Evolutionary conservation across 1,140 invertebrate genomes (phyloP).

Genomic region (Trichonephila inaurata): DNA sequence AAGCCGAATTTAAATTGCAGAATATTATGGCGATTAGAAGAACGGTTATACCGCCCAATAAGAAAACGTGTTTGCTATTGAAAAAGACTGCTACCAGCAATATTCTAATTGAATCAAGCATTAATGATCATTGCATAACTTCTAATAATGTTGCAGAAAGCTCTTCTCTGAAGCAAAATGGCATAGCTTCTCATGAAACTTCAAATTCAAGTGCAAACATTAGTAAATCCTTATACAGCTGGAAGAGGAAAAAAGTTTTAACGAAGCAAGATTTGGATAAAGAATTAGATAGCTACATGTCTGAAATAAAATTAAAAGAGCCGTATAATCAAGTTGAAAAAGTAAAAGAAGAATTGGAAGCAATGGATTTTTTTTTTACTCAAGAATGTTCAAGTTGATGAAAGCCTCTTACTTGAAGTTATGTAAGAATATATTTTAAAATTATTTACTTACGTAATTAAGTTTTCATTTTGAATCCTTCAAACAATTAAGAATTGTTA

Average conservation of each 20-base stretch:
- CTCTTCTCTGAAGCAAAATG: neutral
- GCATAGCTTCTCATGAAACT: neutral
- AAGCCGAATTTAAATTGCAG: neutral
- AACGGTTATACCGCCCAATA: neutral
- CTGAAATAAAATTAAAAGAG: neutral
- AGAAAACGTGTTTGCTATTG: neutral
- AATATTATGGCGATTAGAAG: neutral
- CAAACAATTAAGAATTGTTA: too few relatives aligned
- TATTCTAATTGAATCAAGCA: too few relatives aligned
- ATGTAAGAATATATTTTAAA: too few relatives aligned
- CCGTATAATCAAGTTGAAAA: neutral
- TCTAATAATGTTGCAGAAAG: too few relatives aligned
- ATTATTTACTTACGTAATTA: too few relatives aligned
- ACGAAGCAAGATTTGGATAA: conserved; percentile 39
- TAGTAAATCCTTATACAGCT: neutral
- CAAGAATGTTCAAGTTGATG: too few relatives aligned
- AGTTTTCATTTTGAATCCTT: too few relatives aligned
- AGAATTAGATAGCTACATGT: conserved; percentile 16
- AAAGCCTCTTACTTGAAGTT: too few relatives aligned
- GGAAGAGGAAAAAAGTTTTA: neutral
- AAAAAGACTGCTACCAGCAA: too few relatives aligned
- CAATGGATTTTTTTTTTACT: too few relatives aligned
- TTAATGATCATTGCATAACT: too few relatives aligned
- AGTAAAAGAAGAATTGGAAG: neutral
- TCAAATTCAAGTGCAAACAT: neutral